Evolutionary conservation across 2,888 invertebrate genomes (phyloP), one percentile per base, ranked within the genome.

Genomic region (Cactoblastis cactorum): DNA sequence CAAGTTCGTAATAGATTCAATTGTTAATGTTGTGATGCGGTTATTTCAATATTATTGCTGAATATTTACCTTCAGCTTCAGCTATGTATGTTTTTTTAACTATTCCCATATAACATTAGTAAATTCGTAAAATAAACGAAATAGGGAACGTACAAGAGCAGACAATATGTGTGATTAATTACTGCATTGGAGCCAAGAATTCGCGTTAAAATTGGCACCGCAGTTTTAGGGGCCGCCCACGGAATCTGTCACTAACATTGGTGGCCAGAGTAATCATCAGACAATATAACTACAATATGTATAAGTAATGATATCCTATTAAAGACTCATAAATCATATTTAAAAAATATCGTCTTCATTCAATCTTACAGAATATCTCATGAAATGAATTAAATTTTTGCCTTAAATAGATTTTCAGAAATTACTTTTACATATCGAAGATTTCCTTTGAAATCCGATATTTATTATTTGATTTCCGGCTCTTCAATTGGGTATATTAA

Each of bases 171-270:
- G 67, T 73, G 74, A 80, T 77, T 81, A 81, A 83, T 83, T 79
- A 77, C 65, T 63, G 66, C 53, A 70, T 71, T 58, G 65, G 71
- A 80, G 82, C 79, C 82, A 80, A 81, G 79, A 83, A 83, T 83
- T 83, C 73, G 54, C 66, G 67, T 69, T 75, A 81, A 80, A 83
- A 79, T 81, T 82, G 83, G 79, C 73, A 62, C 57, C 65, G 65
- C 65, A 64, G 65, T 71, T 77, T 82, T 80, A 81, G 77, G 71
- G 77, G 74, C 77, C 74, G 57, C 77, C 77, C 71, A 75, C 78
- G 53, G 50, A 28, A 0, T 24, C n/a, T 22, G 14, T 41, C 18
- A 32, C 41, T 32, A 34, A 33, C 41, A 39, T 11, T 12, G 11
- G 46, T 37, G 11, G 19, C 9, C n/a, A 33, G 45, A 17, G 37